These are phyloP conservation scores for Philopedon plagiatum DNA, from an alignment of 2,888 invertebrate genomes.

Conservation along the genomic window DNA sequence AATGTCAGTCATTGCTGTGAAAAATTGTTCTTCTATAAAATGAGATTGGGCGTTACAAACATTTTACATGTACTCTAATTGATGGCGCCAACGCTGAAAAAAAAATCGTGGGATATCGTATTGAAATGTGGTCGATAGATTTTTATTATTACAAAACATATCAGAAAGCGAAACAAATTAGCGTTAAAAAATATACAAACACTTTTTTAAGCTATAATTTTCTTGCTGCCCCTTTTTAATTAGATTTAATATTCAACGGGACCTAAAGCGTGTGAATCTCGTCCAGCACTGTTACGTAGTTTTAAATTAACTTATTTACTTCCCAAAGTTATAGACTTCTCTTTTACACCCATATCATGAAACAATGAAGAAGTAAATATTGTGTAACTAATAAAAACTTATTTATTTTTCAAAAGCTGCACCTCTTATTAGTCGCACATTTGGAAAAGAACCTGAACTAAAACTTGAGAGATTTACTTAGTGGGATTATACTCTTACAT, in stretches of 20 bases:
- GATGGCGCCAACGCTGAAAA: constrained; percentile 35
- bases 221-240: no score
- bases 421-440: constrained; percentile 1
- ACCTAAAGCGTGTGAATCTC: no score
- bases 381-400: background rate
- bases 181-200: no score
- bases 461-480: background rate
- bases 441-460: background rate
- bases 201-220: no score
- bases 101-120: constrained; percentile 33
- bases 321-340: background rate
- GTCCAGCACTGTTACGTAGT: no score
- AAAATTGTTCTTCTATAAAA: background rate
- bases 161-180: background rate
- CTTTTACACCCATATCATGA: background rate
- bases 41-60: constrained; percentile 22
- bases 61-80: constrained; percentile 31
- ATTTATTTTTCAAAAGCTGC: background rate
- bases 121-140: constrained; percentile 24
- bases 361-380: background rate
- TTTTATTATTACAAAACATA: constrained; percentile 21
- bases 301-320: no score
- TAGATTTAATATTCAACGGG: no score
- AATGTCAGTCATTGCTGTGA: background rate
- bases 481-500: background rate